Evolutionary conservation across 2,888 invertebrate species (phyloP), one percentile per base, ranked within the genome.

Genomic region (Phengaris arion): DNA sequence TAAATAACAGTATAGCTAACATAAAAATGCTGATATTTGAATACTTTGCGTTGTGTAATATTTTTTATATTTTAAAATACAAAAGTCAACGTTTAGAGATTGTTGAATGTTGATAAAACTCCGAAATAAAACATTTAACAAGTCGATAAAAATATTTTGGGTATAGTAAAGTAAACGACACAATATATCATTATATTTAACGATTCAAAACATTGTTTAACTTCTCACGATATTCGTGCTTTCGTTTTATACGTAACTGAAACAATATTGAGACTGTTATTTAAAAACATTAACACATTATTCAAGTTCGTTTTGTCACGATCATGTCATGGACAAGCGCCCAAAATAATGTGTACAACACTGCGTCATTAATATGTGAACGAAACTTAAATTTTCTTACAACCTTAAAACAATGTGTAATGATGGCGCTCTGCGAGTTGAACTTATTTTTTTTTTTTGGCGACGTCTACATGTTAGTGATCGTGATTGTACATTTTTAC

Each of bases 141-240:
- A 64, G 35, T 64, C 64, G 35, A 35, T 45, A 45, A 64, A 5
- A 6, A 12, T 64, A 64, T 35, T 64, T 10, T 9, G 52, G 10
- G 52, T 52, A 52, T 2, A 4, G 52, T 12, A 45, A 45, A 64
- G 35, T 64, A 64, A 22, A 64, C 64, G 64, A 45, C 12, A 64
- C 35, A 64, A 64, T 64, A 64, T 12, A 45, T 64, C 35, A 64
- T 64, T 64, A 64, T 45, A 35, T 64, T 64, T 64, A 35, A 64
- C 13, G 64, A 64, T 64, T 45, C 12, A 48, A 48, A 48, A 45
- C 6, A 64, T 64, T 45, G 64, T 64, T 45, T 64, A 13, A 64
- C 12, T 64, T 45, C 35, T 64, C 64, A 64, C 64, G 64, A 64
- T 3, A 64, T 64, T 64, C 64, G 64, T 64, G 64, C 35, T 64